Base-by-base conservation (phyloP, 2,888 invertebrate species). In the Tetheella fluctuosa region DNA sequence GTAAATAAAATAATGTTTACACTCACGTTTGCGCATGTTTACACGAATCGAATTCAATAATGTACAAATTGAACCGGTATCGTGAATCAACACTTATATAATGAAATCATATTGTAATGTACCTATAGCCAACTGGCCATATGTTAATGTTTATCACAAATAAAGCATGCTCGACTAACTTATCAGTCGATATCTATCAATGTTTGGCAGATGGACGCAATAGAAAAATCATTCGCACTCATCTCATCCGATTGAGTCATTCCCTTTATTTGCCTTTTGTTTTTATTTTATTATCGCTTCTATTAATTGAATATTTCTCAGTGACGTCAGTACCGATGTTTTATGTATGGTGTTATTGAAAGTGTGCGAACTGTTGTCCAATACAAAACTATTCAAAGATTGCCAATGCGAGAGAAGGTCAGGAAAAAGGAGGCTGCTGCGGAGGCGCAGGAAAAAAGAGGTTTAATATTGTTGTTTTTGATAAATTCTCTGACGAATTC, bases 321-420 rank as follows among this genome's bases (percentile, higher is more conserved):
- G 20, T 48, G 48, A 48, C 20, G 48, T 48, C 20, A 48, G 48
- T 48, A 20, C 1, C 8, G 48, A 48, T 48, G 48, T 60, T 52
- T 52, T 64, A 64, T 90, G 88, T 77, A 90, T 89, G 87, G 89
- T 92, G 69, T 73, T 91, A 59, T 75, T 89, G 48, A 81, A 79
- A 71, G 65, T 91, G 80, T 89, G 85, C 91, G 85, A 84, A 65
- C 85, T 91, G 91, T 86, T 93, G 79, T 88, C 90, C 64, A 88
- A 89, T 63, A 83, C 86, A 68, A 91, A 88, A 73, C 75, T 86
- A 58, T 91, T 91, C 68, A 92, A 92, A 73, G 84, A 86, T 66
- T 93, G 91, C 82, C 90, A 90, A 88, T 92, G 92, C 92, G 92
- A 91, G 89, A 88, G 91, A 91, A 84, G 88, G 81, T 81, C 90